Evolutionary conservation across 2,113 vertebrate species (phyloP), one percentile per base, ranked within the genome.

Genomic region (Probosciger aterrimus): DNA sequence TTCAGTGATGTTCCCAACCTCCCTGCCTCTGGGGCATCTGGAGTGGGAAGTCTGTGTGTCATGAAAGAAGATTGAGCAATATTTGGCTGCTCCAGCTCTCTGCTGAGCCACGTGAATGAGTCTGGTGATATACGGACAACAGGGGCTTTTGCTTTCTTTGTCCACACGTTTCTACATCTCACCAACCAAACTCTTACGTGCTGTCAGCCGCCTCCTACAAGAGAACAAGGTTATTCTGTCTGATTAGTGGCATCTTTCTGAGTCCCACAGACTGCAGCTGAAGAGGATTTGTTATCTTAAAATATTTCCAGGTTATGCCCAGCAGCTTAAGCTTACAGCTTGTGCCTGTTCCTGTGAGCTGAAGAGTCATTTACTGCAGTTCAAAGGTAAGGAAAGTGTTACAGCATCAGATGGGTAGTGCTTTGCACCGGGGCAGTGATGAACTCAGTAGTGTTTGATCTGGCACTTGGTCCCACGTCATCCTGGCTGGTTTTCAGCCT

Each of bases 401-500:
- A 8, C 41, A 35, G 35, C 52, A 35, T 68, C 11, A 25, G 28
- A 68, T 22, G 37, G 35, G 57, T 6, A 44, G 20, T 0, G 4
- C 18, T 49, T 69, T 53, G 28, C 20, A 22, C 18, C 0, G 3
- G 55, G 75, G 30, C 35, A 49, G 69, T 24, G 75, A 63, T 0
- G 37, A 12, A n/a, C 2, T 41, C 74, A 62, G 23, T 18, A n/a
- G 50, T 39, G 52, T 65, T 79, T 53, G 67, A 75, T 31, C 33
- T 75, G 67, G 31, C 18, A 8, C 39, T 64, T 0, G 1, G 31
- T 0, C 2, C 52, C 41, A 35, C 35, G 3, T 1, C 35, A 33
- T 67, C 22, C 52, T 93, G 83, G 44, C 74, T 81, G 68, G 9
- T 55, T 80, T 95, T 65, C 63, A 85, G 65, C 70, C 52, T 64